phyloP scores from a whole-genome alignment of 2,888 invertebrate species.

The Euzetes globulus region DNA sequence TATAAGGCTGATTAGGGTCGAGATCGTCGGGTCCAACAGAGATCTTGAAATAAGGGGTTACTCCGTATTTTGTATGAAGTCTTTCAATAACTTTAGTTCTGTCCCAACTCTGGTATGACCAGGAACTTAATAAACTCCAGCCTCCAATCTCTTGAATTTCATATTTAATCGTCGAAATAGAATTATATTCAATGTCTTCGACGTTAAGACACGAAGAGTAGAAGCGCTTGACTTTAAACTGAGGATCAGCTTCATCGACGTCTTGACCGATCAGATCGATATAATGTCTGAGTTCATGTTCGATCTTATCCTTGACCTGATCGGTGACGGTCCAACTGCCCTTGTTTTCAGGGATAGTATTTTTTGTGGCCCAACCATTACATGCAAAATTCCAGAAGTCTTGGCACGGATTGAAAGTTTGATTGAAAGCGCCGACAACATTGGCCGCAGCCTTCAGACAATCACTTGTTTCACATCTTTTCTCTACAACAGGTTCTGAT shows the following conservation, averaged over 20 bases:
- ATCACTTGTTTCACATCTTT: constrained; percentile 50
- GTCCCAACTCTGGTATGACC: constrained; percentile 39
- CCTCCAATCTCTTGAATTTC: constrained; percentile 52
- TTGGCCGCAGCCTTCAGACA: constrained; percentile 53
- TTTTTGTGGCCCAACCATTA: constrained; percentile 51
- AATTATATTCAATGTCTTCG: constrained; percentile 43
- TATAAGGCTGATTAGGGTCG: constrained; percentile 46
- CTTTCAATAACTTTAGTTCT: constrained; percentile 46
- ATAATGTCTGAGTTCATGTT: constrained; percentile 43
- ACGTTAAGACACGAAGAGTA: constrained; percentile 54
- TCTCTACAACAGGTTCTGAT: constrained; percentile 48
- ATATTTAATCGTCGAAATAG: constrained; percentile 51
- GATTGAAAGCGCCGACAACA: constrained; percentile 46
- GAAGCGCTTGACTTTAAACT: constrained; percentile 56
- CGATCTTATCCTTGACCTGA: constrained; percentile 48
- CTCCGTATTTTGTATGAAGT: constrained; percentile 52
- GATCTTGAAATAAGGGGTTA: constrained; percentile 53
- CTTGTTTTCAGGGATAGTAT: constrained; percentile 50
- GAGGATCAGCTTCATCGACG: constrained; percentile 47
- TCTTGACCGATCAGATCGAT: constrained; percentile 52
- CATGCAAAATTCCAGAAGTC: constrained; percentile 54
- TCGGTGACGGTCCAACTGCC: constrained; percentile 51
- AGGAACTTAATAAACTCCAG: constrained; percentile 42
- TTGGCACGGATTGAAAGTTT: constrained; percentile 50
- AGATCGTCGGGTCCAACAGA: constrained; percentile 53